phyloP scores from a whole-genome alignment of 2,113 vertebrate genomes.

The Salvelinus fontinalis region DNA sequence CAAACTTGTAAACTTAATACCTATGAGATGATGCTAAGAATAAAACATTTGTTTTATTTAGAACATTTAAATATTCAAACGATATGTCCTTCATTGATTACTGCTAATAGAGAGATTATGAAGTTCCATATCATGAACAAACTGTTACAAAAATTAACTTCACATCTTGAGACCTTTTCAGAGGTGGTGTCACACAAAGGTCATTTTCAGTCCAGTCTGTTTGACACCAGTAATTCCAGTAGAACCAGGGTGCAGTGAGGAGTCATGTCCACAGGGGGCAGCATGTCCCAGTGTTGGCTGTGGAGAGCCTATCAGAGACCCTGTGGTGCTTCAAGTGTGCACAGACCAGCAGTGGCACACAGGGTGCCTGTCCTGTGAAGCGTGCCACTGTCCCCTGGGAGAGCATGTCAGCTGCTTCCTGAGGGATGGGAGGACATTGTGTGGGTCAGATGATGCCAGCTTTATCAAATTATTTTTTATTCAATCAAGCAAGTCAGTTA shows the following conservation, averaged over 20 bases:
- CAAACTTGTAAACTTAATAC: no score
- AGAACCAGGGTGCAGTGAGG: slow-evolving; percentile 2
- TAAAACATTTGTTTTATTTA: no score
- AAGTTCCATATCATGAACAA: no score
- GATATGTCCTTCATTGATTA: no score
- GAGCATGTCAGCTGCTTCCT: slow-evolving; percentile 20
- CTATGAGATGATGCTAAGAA: no score
- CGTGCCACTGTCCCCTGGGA: slow-evolving; percentile 2
- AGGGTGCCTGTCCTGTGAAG: slow-evolving; percentile 15
- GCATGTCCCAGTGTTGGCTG: slow-evolving; percentile 13
- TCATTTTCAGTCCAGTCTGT: not conserved
- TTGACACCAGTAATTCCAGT: not conserved
- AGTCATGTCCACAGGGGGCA: not conserved
- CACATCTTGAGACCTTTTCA: no score
- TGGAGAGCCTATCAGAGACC: slow-evolving; percentile 15
- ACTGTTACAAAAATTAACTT: no score
- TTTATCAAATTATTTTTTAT: no score
- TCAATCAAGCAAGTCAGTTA: no score
- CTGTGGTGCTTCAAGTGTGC: slow-evolving; percentile 4
- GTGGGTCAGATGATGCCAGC: slow-evolving; percentile 13
- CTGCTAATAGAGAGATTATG: no score
- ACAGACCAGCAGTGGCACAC: slow-evolving; percentile 14
- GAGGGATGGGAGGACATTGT: slow-evolving; percentile 5
- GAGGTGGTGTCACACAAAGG: not conserved
- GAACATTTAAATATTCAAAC: no score